These are phyloP conservation scores for Pocillopora grandis DNA, from an alignment of 92 coral and sea anemone genomes.

Conservation along the genomic window DNA sequence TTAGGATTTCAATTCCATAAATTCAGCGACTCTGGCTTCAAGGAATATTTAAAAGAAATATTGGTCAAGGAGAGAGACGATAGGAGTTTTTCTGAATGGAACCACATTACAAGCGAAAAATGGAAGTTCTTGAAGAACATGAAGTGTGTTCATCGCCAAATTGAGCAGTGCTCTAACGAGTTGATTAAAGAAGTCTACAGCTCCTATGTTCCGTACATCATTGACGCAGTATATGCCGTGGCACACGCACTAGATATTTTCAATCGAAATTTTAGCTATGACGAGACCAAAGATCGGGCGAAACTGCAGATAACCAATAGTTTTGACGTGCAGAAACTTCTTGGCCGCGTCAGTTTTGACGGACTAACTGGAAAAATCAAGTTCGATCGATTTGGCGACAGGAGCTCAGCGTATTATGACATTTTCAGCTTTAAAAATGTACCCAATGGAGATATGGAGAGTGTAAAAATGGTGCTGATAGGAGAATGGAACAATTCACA, in stretches of 20 bases:
- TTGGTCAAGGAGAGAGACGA: no score
- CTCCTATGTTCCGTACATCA: not conserved
- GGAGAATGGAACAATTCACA: not conserved
- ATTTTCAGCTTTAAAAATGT: not conserved
- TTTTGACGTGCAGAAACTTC: not conserved
- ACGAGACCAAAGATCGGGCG: not conserved
- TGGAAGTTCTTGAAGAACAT: no score
- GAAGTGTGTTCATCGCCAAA: not conserved
- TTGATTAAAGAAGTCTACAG: not conserved
- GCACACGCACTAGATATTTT: slow-evolving; percentile 1
- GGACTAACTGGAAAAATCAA: slow-evolving; percentile 15
- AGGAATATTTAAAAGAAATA: not conserved
- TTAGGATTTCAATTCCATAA: not conserved
- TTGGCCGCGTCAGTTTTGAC: not conserved
- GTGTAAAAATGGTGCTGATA: not conserved
- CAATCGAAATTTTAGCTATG: not conserved
- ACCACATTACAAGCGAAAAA: not conserved
- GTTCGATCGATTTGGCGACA: slow-evolving; percentile 8
- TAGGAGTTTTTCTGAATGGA: not conserved
- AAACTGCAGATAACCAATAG: not conserved
- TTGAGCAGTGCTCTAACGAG: not conserved
- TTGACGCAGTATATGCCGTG: not conserved
- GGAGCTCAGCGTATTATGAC: not conserved
- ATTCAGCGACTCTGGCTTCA: not conserved
- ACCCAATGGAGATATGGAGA: not conserved